Evolutionary conservation across 1,140 invertebrate species (phyloP).

Genomic region (Coptotermes formosanus): DNA sequence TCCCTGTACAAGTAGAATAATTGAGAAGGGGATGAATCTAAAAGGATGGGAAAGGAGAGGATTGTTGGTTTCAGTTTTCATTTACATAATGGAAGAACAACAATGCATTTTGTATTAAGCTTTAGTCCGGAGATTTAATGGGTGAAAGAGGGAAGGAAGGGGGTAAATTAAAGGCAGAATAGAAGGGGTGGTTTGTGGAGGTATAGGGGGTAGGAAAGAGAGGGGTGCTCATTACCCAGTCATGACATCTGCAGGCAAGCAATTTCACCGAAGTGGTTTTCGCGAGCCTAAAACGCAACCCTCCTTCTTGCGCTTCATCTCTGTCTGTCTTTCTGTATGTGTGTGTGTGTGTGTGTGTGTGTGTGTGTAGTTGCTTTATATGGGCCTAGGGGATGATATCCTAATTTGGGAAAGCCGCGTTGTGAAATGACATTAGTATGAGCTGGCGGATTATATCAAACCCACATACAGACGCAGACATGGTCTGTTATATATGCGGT

Average conservation of each 20-base stretch:
- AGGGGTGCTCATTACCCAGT: constrained; percentile 41
- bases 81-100: constrained; percentile 52
- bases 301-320: neutral
- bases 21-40: constrained; percentile 23
- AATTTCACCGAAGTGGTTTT: constrained; percentile 30
- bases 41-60: neutral
- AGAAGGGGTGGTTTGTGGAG: constrained; percentile 19
- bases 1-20: neutral
- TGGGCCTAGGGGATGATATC: constrained; percentile 25
- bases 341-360: neutral
- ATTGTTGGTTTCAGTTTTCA: constrained; percentile 46
- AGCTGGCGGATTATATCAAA: constrained; percentile 22
- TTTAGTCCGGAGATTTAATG: constrained; percentile 48
- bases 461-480: neutral
- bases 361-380: constrained; percentile 24
- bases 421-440: constrained; percentile 29
- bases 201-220: constrained; percentile 6
- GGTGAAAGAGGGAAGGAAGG: constrained; percentile 38
- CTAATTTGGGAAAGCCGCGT: constrained; percentile 25
- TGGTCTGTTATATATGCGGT: neutral
- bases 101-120: constrained; percentile 51
- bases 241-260: constrained; percentile 43
- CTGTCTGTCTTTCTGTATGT: neutral
- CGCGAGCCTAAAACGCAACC: constrained; percentile 21
- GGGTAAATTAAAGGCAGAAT: constrained; percentile 28